Conservation (phyloP, 2,113 vertebrate species). For the Callocephalon fimbriatum region DNA sequence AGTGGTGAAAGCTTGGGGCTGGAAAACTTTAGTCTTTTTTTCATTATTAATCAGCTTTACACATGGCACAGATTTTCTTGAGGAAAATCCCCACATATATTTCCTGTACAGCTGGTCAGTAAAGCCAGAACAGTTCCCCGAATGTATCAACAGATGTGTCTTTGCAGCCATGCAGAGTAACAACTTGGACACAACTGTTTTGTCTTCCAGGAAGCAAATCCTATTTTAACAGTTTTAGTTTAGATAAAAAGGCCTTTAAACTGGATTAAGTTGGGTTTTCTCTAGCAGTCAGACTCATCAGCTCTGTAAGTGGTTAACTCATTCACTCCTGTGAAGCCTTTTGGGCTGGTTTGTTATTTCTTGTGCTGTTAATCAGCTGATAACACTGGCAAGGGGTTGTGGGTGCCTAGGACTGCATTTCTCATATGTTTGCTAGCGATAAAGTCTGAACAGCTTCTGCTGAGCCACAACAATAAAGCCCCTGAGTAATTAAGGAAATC, state of each 20-base stretch:
- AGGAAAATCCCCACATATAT: neutral
- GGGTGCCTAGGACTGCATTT: neutral
- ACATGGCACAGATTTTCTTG: neutral
- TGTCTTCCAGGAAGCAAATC: slow-evolving; percentile 15
- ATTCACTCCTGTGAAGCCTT: neutral
- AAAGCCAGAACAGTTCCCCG: neutral
- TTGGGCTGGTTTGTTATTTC: slow-evolving; percentile 18
- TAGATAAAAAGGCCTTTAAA: neutral
- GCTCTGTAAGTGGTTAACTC: slow-evolving; percentile 20
- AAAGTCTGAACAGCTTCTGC: neutral
- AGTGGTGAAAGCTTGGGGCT: neutral
- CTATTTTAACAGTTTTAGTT: neutral
- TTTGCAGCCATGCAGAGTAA: neutral
- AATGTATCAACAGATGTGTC: slow-evolving; percentile 22
- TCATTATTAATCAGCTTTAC: neutral
- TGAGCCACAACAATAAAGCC: neutral
- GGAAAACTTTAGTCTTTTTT: neutral
- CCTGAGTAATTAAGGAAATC: slow-evolving; percentile 10
- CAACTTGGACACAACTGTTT: neutral
- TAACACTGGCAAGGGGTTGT: neutral
- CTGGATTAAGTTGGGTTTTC: neutral
- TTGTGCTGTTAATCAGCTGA: slow-evolving; percentile 30
- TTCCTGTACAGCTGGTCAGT: slow-evolving; percentile 41
- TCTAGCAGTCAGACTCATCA: neutral
- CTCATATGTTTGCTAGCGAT: neutral